Conservation (phyloP, 2,888 invertebrate genomes). For the Trissoscelio sp. region DNA sequence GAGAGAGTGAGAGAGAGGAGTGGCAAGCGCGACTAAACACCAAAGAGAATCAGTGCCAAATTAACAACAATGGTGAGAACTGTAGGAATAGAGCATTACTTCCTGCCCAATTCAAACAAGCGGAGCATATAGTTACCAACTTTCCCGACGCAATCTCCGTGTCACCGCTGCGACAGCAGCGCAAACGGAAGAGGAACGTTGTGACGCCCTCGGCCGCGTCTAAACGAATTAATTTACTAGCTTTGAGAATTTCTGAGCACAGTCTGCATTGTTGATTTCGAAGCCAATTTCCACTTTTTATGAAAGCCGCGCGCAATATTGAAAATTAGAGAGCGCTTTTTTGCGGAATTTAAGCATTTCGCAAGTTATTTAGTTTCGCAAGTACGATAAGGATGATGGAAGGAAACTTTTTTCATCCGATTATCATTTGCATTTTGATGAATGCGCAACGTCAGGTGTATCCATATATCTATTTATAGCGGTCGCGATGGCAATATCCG, state of each 20-base stretch:
- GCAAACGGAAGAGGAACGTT: constrained; percentile 71
- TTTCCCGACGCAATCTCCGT: constrained; percentile 77
- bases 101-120: constrained; percentile 80
- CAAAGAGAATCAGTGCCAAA: constrained; percentile 75
- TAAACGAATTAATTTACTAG: constrained; percentile 75
- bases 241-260: constrained; percentile 68
- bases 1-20: no score
- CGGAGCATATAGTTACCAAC: constrained; percentile 79
- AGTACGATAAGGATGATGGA: constrained; percentile 55
- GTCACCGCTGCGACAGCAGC: constrained; percentile 73
- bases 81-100: constrained; percentile 71
- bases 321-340: constrained; percentile 57
- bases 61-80: constrained; percentile 78
- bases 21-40: constrained; percentile 49
- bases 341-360: constrained; percentile 54
- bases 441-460: constrained; percentile 37
- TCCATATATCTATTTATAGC: constrained; percentile 42
- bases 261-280: constrained; percentile 71
- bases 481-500: constrained; percentile 23
- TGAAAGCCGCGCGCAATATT: constrained; percentile 53
- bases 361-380: constrained; percentile 66
- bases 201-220: constrained; percentile 71
- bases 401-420: constrained; percentile 66
- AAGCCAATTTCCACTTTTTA: constrained; percentile 65
- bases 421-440: constrained; percentile 58